These are phyloP conservation scores for Loriculus beryllinus DNA, from an alignment of 2,797 vertebrate species.

Conservation along the genomic window DNA sequence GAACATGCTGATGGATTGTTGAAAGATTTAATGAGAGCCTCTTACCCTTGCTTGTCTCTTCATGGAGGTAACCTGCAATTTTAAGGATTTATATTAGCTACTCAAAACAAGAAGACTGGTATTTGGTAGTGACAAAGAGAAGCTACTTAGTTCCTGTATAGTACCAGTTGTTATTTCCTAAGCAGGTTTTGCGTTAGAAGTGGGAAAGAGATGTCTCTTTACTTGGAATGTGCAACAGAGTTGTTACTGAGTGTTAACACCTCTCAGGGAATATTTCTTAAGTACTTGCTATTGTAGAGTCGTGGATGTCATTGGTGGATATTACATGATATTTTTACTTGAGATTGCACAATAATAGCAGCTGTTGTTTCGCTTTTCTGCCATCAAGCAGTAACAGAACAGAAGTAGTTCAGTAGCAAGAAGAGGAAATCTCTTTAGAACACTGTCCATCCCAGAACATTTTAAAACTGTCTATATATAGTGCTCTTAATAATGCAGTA, in stretches of 20 bases:
- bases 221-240: background rate
- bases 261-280: background rate
- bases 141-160: background rate
- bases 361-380: background rate
- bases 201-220: background rate
- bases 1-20: conserved; percentile 93
- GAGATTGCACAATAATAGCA: background rate
- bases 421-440: background rate
- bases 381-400: background rate
- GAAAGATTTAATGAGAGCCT: conserved; percentile 98
- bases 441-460: background rate
- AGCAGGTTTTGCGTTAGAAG: background rate
- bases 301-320: background rate
- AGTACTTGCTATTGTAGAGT: background rate
- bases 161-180: background rate
- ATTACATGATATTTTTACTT: background rate
- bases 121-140: background rate
- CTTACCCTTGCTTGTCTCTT: conserved; percentile 97
- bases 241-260: background rate
- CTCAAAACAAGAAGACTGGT: background rate
- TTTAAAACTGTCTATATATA: background rate
- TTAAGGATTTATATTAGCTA: background rate
- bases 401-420: background rate
- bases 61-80: conserved; percentile 86
- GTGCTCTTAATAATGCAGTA: background rate